Percentiles rank a stretch among this genome's conserved stretches.
phyloP scores from a whole-genome alignment of 1,140 invertebrate species.

The Cyclina sinensis region DNA sequence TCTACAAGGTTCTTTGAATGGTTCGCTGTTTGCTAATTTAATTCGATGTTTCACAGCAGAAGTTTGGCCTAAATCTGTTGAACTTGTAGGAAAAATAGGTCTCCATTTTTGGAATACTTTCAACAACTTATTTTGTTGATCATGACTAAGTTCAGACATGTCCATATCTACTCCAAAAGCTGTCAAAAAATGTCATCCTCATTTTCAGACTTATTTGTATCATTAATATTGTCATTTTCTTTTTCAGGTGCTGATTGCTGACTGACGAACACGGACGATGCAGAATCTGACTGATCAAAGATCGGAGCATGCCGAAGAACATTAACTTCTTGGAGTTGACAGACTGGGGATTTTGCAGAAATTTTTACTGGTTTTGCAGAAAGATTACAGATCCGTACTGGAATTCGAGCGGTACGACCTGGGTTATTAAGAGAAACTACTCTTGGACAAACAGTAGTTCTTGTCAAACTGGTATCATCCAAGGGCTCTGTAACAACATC shows the following conservation, averaged over 20 bases:
- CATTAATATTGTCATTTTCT: not conserved
- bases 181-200: not conserved
- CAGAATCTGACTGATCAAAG: not conserved
- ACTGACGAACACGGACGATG: not conserved
- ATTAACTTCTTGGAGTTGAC: constrained; percentile 52
- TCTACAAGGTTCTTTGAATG: constrained; percentile 68
- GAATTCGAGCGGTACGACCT: constrained; percentile 32
- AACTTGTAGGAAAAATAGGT: constrained; percentile 56
- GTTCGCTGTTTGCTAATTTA: constrained; percentile 18
- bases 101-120: constrained; percentile 15
- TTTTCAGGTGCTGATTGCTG: not conserved
- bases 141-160: not conserved
- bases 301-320: constrained; percentile 39
- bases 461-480: not conserved
- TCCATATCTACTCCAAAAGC: too few relatives aligned
- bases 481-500: not conserved
- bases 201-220: not conserved
- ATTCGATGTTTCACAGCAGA: constrained; percentile 66
- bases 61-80: constrained; percentile 66
- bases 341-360: constrained; percentile 3
- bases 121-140: not conserved
- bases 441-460: constrained; percentile 45
- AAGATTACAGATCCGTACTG: constrained; percentile 61
- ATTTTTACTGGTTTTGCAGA: constrained; percentile 48
- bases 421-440: constrained; percentile 51